Percentiles rank a stretch among this genome's conserved stretches.
Conservation (phyloP, 1,140 invertebrate genomes). For the Drosophila sp. region DNA sequence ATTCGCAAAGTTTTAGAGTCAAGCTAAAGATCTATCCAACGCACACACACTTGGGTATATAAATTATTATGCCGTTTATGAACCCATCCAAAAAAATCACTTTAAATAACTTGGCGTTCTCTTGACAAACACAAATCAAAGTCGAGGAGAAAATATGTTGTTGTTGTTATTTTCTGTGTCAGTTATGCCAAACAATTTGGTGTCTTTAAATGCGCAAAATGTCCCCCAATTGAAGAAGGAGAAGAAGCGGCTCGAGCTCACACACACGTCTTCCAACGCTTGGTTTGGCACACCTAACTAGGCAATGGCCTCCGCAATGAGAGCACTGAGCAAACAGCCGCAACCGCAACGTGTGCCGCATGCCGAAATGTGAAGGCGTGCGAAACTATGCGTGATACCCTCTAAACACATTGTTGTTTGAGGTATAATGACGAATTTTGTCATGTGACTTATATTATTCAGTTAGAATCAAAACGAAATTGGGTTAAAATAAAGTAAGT, state of each 20-base stretch:
- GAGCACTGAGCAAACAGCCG: constrained; percentile 49
- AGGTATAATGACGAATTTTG: no score
- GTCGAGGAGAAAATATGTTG: constrained; percentile 52
- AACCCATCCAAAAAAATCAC: constrained; percentile 44
- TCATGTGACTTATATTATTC: no score
- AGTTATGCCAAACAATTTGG: constrained; percentile 71
- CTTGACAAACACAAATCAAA: constrained; percentile 59
- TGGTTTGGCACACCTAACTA: constrained; percentile 48
- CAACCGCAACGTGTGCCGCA: constrained; percentile 67
- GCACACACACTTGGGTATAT: constrained; percentile 15
- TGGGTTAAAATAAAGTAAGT: no score
- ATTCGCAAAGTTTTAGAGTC: no score
- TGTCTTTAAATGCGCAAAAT: constrained; percentile 68
- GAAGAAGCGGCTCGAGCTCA: constrained; percentile 3
- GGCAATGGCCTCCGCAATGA: constrained; percentile 63
- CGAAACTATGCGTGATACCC: constrained; percentile 58
- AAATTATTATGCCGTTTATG: constrained; percentile 59
- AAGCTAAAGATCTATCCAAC: no score
- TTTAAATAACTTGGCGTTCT: constrained; percentile 67
- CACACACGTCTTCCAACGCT: constrained; percentile 42
- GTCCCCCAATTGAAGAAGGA: constrained; percentile 48
- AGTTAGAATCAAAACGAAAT: no score
- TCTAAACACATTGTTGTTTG: no score
- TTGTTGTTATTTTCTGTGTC: constrained; percentile 37
- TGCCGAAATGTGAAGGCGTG: constrained; percentile 71